Evolutionary conservation across 2,113 vertebrate genomes (phyloP).

Genomic region (Helogale parvula): DNA sequence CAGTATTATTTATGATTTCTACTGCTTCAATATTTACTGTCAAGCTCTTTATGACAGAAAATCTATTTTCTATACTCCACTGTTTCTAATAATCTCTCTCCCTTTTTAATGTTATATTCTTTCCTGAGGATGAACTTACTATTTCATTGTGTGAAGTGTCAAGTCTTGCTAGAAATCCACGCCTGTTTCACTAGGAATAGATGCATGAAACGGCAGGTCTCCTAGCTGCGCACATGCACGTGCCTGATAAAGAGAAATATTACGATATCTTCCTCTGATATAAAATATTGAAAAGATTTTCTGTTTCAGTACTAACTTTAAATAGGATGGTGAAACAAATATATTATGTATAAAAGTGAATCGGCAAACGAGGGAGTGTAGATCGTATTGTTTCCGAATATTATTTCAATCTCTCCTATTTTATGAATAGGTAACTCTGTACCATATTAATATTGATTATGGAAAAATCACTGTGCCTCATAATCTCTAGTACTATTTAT

Average conservation of each 20-base stretch:
- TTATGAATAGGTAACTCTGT: neutral
- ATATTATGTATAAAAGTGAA: neutral
- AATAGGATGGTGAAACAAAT: neutral
- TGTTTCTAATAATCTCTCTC: conserved; percentile 59
- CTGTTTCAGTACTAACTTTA: neutral
- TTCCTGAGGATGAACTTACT: conserved; percentile 59
- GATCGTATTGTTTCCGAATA: neutral
- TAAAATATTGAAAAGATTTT: neutral
- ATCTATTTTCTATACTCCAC: conserved; percentile 66
- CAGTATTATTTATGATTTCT: conserved; percentile 78
- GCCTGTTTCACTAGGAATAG: conserved; percentile 60
- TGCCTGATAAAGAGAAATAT: conserved; percentile 58
- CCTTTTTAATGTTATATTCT: conserved; percentile 62
- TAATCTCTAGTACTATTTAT: neutral
- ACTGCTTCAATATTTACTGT: conserved; percentile 64
- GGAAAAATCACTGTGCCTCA: neutral
- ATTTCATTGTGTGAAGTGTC: conserved; percentile 62
- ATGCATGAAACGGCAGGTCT: conserved; percentile 50
- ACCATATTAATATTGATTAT: neutral
- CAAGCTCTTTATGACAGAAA: conserved; percentile 73
- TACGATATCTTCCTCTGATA: neutral
- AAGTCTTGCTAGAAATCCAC: conserved; percentile 67
- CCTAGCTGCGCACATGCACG: conserved; percentile 23
- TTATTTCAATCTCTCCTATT: neutral
- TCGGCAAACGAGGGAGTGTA: neutral